Conservation (phyloP, 2,797 vertebrate genomes). For the Gambusia yucatana region DNA sequence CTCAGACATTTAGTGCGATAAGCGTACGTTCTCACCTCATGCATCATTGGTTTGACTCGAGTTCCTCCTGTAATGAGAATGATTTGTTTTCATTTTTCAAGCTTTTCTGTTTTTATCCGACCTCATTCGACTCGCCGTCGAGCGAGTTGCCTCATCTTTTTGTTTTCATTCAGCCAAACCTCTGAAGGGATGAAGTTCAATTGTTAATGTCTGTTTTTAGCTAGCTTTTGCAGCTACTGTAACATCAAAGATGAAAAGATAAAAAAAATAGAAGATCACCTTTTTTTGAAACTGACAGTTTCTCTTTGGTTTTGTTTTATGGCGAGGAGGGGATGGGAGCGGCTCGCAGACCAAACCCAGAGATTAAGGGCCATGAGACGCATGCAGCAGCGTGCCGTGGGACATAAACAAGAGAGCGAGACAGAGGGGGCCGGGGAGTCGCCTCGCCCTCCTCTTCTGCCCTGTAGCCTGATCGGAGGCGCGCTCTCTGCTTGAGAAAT, state of each 20-base stretch:
- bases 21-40: constrained; percentile 47
- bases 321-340: constrained; percentile 58
- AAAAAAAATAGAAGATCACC: constrained; percentile 43
- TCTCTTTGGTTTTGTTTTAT: constrained; percentile 61
- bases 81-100: constrained; percentile 14
- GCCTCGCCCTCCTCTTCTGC: constrained; percentile 57
- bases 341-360: constrained; percentile 61
- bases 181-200: constrained; percentile 60
- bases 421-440: constrained; percentile 45
- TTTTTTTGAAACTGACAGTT: constrained; percentile 63
- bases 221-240: constrained; percentile 85
- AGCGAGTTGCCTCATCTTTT: constrained; percentile 49
- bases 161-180: constrained; percentile 48
- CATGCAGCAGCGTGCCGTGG: constrained; percentile 75
- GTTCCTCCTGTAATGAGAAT: constrained; percentile 48
- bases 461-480: constrained; percentile 61
- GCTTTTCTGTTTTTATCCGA: constrained; percentile 24
- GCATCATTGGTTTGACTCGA: constrained; percentile 35
- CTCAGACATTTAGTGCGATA: constrained; percentile 45
- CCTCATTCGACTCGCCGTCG: constrained; percentile 35
- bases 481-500: constrained; percentile 71
- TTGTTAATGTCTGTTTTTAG: constrained; percentile 83
- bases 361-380: constrained; percentile 64
- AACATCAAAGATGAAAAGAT: constrained; percentile 94
- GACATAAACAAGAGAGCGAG: constrained; percentile 53